phyloP scores from a whole-genome alignment of 2,888 invertebrate species.

The Zele albiditarsus region DNA sequence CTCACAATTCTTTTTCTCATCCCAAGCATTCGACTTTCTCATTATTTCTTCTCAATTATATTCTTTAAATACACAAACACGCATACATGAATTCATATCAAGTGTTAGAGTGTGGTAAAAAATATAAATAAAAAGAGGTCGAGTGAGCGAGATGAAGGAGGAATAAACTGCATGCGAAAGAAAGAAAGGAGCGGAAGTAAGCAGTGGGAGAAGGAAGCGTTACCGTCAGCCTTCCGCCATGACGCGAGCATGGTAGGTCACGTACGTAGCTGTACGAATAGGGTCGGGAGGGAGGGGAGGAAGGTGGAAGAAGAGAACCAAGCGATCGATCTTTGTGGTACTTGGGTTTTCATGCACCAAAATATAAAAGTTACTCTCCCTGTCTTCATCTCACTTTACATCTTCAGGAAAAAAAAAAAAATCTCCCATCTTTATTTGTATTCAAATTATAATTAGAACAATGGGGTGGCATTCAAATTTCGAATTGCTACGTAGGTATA shows the following conservation, averaged over 20 bases:
- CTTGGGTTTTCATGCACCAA: constrained; percentile 32
- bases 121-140: constrained; percentile 18
- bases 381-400: too few species aligned
- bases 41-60: background rate
- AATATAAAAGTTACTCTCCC: background rate
- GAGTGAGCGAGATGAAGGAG: background rate
- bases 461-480: too few species aligned
- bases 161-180: constrained; percentile 15
- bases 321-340: constrained; percentile 47
- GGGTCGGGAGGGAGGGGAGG: background rate
- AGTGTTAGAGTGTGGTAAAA: constrained; percentile 5
- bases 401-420: background rate
- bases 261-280: constrained; percentile 44
- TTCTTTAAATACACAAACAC: background rate
- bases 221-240: constrained; percentile 49
- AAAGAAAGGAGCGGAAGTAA: constrained; percentile 28
- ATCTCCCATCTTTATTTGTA: background rate
- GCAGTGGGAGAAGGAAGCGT: constrained; percentile 45
- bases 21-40: background rate
- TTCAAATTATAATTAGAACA: too few species aligned
- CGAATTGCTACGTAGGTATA: too few species aligned
- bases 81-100: background rate
- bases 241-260: constrained; percentile 51
- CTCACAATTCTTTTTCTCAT: background rate
- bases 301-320: constrained; percentile 3